Evolutionary conservation across 2,113 vertebrate species (phyloP), one percentile per base, ranked within the genome.

Genomic region (Ammodytes marinus): DNA sequence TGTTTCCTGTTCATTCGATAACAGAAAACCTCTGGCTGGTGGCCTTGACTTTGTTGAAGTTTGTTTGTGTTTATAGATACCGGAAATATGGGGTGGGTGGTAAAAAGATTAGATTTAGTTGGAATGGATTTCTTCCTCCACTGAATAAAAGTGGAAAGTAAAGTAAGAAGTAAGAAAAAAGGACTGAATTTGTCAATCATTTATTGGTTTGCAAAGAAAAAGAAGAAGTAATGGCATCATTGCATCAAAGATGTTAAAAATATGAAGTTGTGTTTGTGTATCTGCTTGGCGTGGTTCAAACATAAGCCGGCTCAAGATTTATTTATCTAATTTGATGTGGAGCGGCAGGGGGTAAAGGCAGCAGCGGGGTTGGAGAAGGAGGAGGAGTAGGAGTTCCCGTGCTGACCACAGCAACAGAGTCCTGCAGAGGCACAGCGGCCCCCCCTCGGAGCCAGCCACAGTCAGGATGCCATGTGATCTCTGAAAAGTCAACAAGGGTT

Each of bases 391-490:
- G 80, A 88, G 80, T 84, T 27, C 50, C 80, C 4, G 58, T 85
- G 89, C 89, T 92, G 92, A 94, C 92, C 91, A 76, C 35, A 80
- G 89, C 79, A 27, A 27, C 27, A 83, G 81, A 86, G 79, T 90
- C 86, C 81, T 84, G 69, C 80, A 55, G 88, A 86, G 86, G 59
- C 68, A 65, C 73, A 63, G 45, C 69, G 27, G 27, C 27, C 27
- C 27, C n/a, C 77, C 85, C 77, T 79, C 50, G 17, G 83, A 76
- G 86, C 40, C 69, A 61, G 84, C 72, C 84, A 77, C 85, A 73
- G 85, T 75, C 83, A 89, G 86, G 89, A 92, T 89, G 91, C 89
- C 92, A 93, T 95, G 93, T 95, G 94, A 96, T 95, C 94, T 93
- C 91, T 88, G 77, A 89, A 95, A 95, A 94, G 92, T 95, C 93